phyloP scores from a whole-genome alignment of 2,888 invertebrate species.

The Achlya flavicornis region DNA sequence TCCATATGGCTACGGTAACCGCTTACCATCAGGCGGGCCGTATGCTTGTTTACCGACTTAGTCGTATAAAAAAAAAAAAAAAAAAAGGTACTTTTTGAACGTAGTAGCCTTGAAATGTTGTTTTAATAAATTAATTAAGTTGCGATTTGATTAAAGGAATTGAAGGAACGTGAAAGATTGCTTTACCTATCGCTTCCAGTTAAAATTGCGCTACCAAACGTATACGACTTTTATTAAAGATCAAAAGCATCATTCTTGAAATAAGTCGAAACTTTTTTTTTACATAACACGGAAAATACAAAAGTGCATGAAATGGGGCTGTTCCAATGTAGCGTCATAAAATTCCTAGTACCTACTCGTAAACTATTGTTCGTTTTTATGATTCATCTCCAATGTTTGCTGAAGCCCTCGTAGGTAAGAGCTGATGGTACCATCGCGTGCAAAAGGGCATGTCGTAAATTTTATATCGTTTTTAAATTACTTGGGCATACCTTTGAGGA shows the following conservation, averaged over 20 bases:
- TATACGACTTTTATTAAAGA: too few species aligned
- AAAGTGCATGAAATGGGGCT: conserved; percentile 33
- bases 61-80: too few species aligned
- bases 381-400: conserved; percentile 77
- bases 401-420: conserved; percentile 51
- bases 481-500: conserved; percentile 8
- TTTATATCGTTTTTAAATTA: conserved; percentile 34
- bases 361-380: conserved; percentile 81
- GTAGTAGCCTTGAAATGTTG: too few species aligned
- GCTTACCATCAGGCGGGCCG: too few species aligned
- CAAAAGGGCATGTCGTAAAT: conserved; percentile 41
- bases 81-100: too few species aligned
- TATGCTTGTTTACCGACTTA: too few species aligned
- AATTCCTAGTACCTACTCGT: conserved; percentile 65
- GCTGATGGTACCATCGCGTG: conserved; percentile 51
- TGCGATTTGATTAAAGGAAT: too few species aligned
- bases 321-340: conserved; percentile 54
- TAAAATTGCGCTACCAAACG: too few species aligned
- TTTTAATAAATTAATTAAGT: too few species aligned
- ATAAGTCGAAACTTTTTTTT: not conserved
- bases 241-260: not conserved
- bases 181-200: too few species aligned
- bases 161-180: too few species aligned
- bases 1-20: too few species aligned
- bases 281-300: conserved; percentile 21